Percentiles rank a stretch among this genome's conserved stretches.
phyloP scores from a whole-genome alignment of 2,797 vertebrate genomes.

The Hirundo rustica region DNA sequence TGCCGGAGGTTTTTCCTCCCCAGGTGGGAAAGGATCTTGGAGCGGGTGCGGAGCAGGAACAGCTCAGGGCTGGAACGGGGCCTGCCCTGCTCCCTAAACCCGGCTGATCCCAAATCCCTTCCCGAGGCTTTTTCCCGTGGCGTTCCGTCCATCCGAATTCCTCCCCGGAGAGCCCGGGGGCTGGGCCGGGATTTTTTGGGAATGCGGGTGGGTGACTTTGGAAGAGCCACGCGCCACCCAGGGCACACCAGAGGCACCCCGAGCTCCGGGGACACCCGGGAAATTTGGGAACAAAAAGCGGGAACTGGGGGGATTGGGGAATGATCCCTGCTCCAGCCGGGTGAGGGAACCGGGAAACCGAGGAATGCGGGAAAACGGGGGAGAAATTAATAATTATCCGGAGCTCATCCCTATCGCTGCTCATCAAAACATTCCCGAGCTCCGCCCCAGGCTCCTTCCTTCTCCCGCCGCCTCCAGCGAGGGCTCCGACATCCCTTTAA shows the following conservation, averaged over 20 bases:
- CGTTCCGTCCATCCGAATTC: too few species aligned
- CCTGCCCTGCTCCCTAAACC: too few species aligned
- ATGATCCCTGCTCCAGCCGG: background rate
- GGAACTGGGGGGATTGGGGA: rapidly evolving
- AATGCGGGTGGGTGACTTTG: too few species aligned
- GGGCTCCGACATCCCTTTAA: slow-evolving; percentile 71
- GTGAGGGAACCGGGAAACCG: background rate
- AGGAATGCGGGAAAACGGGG: background rate
- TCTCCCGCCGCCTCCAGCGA: slow-evolving; percentile 40
- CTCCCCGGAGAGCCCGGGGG: too few species aligned
- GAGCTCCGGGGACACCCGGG: rapidly evolving
- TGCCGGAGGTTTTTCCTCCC: too few species aligned
- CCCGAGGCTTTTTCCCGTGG: too few species aligned
- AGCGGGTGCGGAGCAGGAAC: too few species aligned
- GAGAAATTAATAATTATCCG: slow-evolving; percentile 31
- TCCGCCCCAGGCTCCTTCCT: slow-evolving; percentile 19
- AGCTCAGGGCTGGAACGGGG: too few species aligned
- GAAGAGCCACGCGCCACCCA: background rate
- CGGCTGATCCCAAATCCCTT: too few species aligned
- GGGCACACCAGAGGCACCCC: background rate
- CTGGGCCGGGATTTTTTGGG: too few species aligned
- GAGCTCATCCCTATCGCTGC: slow-evolving; percentile 9
- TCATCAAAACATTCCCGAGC: slow-evolving; percentile 34
- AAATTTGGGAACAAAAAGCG: rapidly evolving
- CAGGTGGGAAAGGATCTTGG: too few species aligned